Base-by-base conservation (phyloP, 1,140 invertebrate genomes). In the Batillaria attramentaria region DNA sequence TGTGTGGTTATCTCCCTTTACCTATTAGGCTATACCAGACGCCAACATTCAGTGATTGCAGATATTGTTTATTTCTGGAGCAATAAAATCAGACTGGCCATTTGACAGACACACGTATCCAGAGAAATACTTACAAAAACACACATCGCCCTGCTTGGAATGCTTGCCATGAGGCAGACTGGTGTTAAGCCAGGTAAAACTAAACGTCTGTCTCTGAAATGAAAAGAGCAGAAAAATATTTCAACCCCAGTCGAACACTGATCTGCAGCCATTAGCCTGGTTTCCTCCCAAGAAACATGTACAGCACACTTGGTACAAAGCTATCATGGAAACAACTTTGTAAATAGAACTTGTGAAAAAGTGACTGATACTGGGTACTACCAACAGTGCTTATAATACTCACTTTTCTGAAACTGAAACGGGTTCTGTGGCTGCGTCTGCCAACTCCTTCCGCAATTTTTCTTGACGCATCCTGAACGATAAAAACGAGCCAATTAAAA, bases 401-500 rank as follows among this genome's bases (percentile, higher is more conserved):
- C 37, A 77, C 66, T 33, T 77, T 62, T 70, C 46, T 16, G 42
- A 43, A 6, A 66, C 3, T 16, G 5, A 2, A 31, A 79, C 80
- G 68, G 92, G 93, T 81, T 96, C 95, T 84, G 92, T 93, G 13
- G 96, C 96, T 24, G 97, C 97, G 89, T 98, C 97, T 91, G 97
- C 96, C 41, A 99, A 91, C 85, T 98, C 96, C 91, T 96, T 95
- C 89, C 95, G 94, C 88, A 98, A 93, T 91, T 95, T 95, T 72
- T 95, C 95, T 90, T 96, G 95, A 88, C 95, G 94, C 31, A 41
- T 62, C 57, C 72, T 74, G 72, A 16, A 10, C 39, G 8, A 62
- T n/a, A 6, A n/a, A n/a, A n/a, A n/a, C n/a, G n/a, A n/a, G n/a
- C n/a, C n/a, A n/a, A n/a, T n/a, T n/a, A n/a, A n/a, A n/a, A n/a